phyloP scores from a whole-genome alignment of 1,140 invertebrate species.

The Macrotrachela quadricornifera region DNA sequence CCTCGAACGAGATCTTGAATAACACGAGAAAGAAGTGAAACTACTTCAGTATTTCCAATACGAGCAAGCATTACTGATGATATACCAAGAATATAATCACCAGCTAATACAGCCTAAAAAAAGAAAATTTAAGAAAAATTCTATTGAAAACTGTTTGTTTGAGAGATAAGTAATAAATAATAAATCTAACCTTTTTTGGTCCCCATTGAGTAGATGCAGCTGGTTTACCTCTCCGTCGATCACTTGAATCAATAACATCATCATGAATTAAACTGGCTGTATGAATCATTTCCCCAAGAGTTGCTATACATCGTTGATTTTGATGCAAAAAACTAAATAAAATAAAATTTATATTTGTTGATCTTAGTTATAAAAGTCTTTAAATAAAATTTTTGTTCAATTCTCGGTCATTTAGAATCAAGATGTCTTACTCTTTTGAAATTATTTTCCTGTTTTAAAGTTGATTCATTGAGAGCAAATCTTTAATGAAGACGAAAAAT shows the following conservation, averaged over 20 bases:
- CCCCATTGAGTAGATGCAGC: conserved; percentile 84
- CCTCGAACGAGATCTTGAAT: conserved; percentile 27
- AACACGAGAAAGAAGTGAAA: conserved; percentile 60
- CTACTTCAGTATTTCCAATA: conserved; percentile 71
- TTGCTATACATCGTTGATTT: conserved; percentile 62
- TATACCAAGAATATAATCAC: conserved; percentile 83
- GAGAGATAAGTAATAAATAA: no score
- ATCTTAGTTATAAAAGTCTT: no score
- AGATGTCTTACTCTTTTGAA: no score
- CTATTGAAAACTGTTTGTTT: no score
- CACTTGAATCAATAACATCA: conserved; percentile 87
- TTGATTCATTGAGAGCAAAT: no score
- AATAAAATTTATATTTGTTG: no score
- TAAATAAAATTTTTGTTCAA: no score
- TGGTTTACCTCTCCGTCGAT: conserved; percentile 75
- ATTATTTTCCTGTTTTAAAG: no score
- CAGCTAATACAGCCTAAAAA: conserved; percentile 72
- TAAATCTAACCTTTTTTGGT: conserved; percentile 34
- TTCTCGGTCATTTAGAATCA: no score
- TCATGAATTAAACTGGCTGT: conserved; percentile 93
- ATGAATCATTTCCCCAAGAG: conserved; percentile 98
- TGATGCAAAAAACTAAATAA: background rate
- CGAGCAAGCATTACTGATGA: conserved; percentile 76
- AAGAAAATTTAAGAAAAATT: no score
- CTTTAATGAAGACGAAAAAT: no score